Evolutionary conservation across 2,113 vertebrate species (phyloP).

Genomic region (Paradoxurus hermaphroditus): DNA sequence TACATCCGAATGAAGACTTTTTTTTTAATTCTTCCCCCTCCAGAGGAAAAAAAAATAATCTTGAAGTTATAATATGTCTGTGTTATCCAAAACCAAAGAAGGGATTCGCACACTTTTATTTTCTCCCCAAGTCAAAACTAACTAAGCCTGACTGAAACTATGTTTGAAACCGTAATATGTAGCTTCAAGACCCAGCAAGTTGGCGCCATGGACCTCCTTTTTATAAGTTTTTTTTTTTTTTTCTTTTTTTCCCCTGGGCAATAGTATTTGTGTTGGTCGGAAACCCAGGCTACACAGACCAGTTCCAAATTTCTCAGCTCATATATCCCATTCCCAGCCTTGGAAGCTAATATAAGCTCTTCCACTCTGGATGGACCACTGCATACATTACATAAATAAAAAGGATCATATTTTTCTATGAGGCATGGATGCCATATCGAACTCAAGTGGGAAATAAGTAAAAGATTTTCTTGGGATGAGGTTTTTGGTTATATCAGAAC

Average conservation of each 20-base stretch:
- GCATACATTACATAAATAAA: neutral
- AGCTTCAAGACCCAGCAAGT: neutral
- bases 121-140: neutral
- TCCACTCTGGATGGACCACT: neutral
- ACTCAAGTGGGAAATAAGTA: neutral
- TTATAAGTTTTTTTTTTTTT: neutral
- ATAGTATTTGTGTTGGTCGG: constrained; percentile 5
- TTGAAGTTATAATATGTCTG: constrained; percentile 10
- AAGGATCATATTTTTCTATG: neutral
- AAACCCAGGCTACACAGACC: constrained; percentile 7
- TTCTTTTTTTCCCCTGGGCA: neutral
- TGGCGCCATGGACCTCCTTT: neutral
- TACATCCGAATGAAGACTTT: constrained; percentile 53
- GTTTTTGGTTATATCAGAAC: neutral
- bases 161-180: neutral
- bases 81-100: neutral
- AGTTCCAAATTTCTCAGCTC: constrained; percentile 34
- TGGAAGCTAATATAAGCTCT: neutral
- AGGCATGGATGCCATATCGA: neutral
- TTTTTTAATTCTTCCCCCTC: neutral
- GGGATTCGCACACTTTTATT: constrained; percentile 5
- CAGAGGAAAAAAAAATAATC: neutral
- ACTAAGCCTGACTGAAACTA: neutral
- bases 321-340: neutral
- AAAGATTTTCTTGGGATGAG: neutral